Conservation (phyloP, 1,140 invertebrate genomes). For the Microvelia longipes region DNA sequence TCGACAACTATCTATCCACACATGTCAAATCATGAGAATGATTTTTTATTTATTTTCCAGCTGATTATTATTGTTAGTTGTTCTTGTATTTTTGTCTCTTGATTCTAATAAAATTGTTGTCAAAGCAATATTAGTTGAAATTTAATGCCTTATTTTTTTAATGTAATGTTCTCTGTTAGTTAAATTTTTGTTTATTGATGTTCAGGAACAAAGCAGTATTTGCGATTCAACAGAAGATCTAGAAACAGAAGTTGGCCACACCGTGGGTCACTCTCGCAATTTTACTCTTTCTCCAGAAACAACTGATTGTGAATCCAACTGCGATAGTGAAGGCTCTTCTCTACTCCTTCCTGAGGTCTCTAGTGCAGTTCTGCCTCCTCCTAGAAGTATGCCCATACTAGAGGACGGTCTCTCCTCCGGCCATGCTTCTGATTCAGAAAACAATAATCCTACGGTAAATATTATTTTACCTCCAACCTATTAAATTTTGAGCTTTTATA, state of each 20-base stretch:
- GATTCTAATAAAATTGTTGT: too few relatives aligned
- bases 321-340: conserved; percentile 31
- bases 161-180: too few relatives aligned
- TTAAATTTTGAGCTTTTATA: too few relatives aligned
- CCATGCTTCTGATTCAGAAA: conserved; percentile 81
- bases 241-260: conserved; percentile 20
- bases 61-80: too few relatives aligned
- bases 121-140: too few relatives aligned
- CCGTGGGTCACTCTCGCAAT: conserved; percentile 34
- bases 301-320: conserved; percentile 85
- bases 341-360: conserved; percentile 21
- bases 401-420: conserved; percentile 85
- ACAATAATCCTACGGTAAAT: conserved; percentile 47
- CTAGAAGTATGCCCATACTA: conserved; percentile 70
- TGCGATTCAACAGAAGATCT: conserved; percentile 18
- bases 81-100: too few relatives aligned
- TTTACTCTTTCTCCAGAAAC: conserved; percentile 87
- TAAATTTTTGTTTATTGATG: neutral
- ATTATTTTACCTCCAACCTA: too few relatives aligned
- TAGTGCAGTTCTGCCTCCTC: conserved; percentile 14
- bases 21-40: too few relatives aligned
- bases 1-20: too few relatives aligned
- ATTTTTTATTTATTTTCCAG: too few relatives aligned
- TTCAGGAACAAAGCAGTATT: conserved; percentile 15
- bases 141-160: too few relatives aligned